These are phyloP conservation scores for Chelonus insularis DNA, from an alignment of 1,140 invertebrate species.

Conservation along the genomic window DNA sequence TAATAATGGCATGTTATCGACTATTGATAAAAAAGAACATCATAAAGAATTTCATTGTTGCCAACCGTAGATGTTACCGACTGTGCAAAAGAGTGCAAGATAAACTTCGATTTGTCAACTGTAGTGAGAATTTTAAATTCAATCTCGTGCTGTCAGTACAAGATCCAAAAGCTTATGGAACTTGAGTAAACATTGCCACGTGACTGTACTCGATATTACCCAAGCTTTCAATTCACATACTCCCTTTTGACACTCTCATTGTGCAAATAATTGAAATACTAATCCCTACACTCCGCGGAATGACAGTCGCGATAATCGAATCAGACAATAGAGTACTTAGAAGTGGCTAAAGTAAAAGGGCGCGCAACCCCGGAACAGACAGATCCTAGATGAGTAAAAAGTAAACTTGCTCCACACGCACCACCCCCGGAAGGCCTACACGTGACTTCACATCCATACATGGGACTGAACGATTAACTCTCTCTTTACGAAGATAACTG, in stretches of 20 bases:
- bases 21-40: too few species aligned
- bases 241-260: conserved; percentile 36
- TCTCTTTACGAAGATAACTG: conserved; percentile 3
- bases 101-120: too few species aligned
- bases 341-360: conserved; percentile 32
- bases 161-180: conserved; percentile 30
- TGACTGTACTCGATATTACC: conserved; percentile 51
- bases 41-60: too few species aligned
- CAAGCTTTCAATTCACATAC: conserved; percentile 27
- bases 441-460: conserved; percentile 49
- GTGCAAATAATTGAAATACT: conserved; percentile 60
- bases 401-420: conserved; percentile 31
- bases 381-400: conserved; percentile 33
- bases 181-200: conserved; percentile 52
- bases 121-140: too few species aligned
- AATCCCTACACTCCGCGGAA: conserved; percentile 47
- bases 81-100: too few species aligned
- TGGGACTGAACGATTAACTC: conserved; percentile 5
- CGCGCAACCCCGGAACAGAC: conserved; percentile 46
- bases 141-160: too few species aligned
- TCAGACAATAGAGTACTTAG: conserved; percentile 39
- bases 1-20: too few species aligned
- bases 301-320: conserved; percentile 52
- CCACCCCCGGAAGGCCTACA: conserved; percentile 43
- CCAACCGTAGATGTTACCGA: too few species aligned